Percentiles rank a stretch among this genome's conserved stretches.
These are phyloP conservation scores for Phalera bucephala DNA, from an alignment of 2,888 invertebrate species.

Conservation along the genomic window DNA sequence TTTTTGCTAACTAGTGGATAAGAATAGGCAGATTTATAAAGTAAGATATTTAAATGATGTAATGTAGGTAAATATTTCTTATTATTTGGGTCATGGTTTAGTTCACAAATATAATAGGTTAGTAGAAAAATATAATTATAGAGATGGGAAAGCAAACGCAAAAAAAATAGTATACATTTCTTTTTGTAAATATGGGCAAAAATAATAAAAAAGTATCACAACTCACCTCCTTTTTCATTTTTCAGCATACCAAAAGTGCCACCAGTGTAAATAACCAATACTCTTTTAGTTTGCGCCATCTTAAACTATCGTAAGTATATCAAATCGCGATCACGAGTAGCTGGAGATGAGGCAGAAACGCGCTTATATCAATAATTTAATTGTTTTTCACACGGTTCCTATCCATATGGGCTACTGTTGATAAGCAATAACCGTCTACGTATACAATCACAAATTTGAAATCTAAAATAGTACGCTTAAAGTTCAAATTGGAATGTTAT, in stretches of 20 bases:
- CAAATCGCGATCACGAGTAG: neutral
- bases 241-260: constrained; percentile 98
- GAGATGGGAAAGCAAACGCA: no score
- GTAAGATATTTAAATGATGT: no score
- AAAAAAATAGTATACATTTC: no score
- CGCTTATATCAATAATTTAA: neutral
- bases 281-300: constrained; percentile 51
- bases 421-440: neutral
- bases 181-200: neutral
- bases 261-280: constrained; percentile 91
- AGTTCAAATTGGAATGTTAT: neutral
- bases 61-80: no score
- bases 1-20: no score
- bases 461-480: neutral
- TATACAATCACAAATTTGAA: neutral
- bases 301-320: constrained; percentile 9
- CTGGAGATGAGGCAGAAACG: neutral
- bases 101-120: no score
- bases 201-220: neutral
- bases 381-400: neutral
- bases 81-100: no score
- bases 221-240: constrained; percentile 89
- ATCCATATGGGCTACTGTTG: no score
- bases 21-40: no score
- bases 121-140: no score